Conservation (phyloP, 1,140 invertebrate species). For the Apis florea region DNA sequence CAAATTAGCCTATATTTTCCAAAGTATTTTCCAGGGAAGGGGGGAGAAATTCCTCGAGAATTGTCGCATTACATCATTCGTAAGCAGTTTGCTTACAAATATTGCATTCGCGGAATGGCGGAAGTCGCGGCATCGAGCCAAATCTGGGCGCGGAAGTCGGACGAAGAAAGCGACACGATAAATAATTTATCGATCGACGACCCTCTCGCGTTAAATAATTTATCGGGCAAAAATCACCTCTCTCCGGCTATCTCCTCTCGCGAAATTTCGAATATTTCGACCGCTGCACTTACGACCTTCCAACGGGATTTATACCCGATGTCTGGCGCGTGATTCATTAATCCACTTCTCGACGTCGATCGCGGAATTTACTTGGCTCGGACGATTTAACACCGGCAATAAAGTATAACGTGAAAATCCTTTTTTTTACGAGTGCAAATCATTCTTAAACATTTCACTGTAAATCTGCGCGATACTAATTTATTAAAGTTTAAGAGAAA, state of each 20-base stretch:
- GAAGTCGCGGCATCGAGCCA: slow-evolving; percentile 31
- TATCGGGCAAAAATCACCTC: slow-evolving; percentile 28
- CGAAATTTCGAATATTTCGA: slow-evolving; percentile 26
- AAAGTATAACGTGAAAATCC: neutral
- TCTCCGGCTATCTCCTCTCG: neutral
- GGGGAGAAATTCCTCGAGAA: neutral
- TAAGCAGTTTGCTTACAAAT: slow-evolving; percentile 22
- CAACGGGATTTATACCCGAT: neutral
- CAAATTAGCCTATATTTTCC: neutral
- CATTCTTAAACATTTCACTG: neutral
- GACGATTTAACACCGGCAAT: neutral
- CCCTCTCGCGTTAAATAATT: slow-evolving; percentile 49
- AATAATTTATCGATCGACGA: slow-evolving; percentile 56
- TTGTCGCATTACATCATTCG: slow-evolving; percentile 13
- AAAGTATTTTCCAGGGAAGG: neutral
- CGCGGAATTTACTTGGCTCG: neutral
- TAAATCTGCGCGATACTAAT: neutral
- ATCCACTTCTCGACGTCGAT: neutral
- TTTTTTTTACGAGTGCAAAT: neutral
- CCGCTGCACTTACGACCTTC: neutral
- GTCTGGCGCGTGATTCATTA: neutral
- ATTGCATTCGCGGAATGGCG: slow-evolving; percentile 20
- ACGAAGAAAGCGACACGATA: slow-evolving; percentile 31
- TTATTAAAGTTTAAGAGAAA: neutral
- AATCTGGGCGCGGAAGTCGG: neutral